These are phyloP conservation scores for Cossypha polioptera DNA, from an alignment of 2,797 vertebrate genomes.

Conservation along the genomic window DNA sequence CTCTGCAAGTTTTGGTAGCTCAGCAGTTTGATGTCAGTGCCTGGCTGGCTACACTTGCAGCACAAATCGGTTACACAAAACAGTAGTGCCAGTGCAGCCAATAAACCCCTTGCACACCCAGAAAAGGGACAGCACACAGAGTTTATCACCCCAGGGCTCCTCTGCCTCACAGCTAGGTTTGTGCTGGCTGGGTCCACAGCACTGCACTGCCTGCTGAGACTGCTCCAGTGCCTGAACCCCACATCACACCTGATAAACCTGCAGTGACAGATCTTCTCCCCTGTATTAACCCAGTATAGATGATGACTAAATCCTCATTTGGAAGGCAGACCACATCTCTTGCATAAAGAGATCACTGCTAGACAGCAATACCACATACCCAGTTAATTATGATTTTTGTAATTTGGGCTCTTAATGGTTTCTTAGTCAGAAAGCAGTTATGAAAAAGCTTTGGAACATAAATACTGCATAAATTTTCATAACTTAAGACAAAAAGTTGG, in stretches of 20 bases:
- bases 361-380: not conserved
- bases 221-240: not conserved
- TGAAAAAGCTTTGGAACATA: slow-evolving; percentile 39
- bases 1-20: not conserved
- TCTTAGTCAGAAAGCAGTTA: slow-evolving; percentile 44
- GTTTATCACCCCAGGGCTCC: not conserved
- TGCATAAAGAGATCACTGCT: not conserved
- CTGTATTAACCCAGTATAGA: not conserved
- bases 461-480: slow-evolving; percentile 68
- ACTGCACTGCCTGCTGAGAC: not conserved
- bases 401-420: slow-evolving; percentile 53
- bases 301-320: not conserved
- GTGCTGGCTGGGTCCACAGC: not conserved
- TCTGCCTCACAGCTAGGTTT: not conserved
- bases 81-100: not conserved
- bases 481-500: slow-evolving; percentile 27
- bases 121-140: not conserved
- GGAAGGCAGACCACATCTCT: not conserved
- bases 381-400: slow-evolving; percentile 53
- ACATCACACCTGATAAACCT: not conserved
- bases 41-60: not conserved
- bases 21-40: not conserved
- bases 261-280: not conserved
- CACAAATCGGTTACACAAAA: not conserved
- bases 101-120: not conserved